Percentiles rank a stretch among this genome's conserved stretches.
Evolutionary conservation across 2,888 invertebrate species (phyloP).

Genomic region (Oxystoma pomonae): DNA sequence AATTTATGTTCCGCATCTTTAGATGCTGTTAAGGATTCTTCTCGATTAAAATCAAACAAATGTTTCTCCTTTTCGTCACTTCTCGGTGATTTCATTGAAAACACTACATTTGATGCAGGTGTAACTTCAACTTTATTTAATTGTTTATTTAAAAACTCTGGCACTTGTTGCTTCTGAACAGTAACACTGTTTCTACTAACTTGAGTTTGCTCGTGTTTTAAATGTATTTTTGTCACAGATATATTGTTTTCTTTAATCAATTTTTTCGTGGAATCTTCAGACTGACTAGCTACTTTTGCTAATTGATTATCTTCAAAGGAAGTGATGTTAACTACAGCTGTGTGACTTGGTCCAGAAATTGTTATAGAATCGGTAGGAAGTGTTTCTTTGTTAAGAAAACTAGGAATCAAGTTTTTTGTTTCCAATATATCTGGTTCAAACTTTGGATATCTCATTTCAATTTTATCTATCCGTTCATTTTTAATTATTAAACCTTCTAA

Average conservation of each 20-base stretch:
- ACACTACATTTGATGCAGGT: slow-evolving; percentile 59
- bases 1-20: not conserved
- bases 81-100: slow-evolving; percentile 54
- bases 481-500: slow-evolving; percentile 18
- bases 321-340: slow-evolving; percentile 38
- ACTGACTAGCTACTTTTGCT: slow-evolving; percentile 11
- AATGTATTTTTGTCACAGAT: slow-evolving; percentile 56
- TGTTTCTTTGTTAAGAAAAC: not conserved
- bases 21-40: too few relatives aligned
- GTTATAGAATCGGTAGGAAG: slow-evolving; percentile 29
- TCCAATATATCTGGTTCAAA: slow-evolving; percentile 10
- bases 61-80: slow-evolving; percentile 31
- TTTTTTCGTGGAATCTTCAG: slow-evolving; percentile 30
- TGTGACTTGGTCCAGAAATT: slow-evolving; percentile 42
- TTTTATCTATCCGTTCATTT: not conserved
- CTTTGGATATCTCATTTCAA: slow-evolving; percentile 8
- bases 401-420: not conserved
- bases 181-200: slow-evolving; percentile 39
- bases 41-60: not conserved
- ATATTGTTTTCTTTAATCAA: slow-evolving; percentile 43
- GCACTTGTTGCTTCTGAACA: slow-evolving; percentile 48
- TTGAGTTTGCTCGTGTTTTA: slow-evolving; percentile 52
- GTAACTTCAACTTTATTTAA: slow-evolving; percentile 65
- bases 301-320: slow-evolving; percentile 20
- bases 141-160: slow-evolving; percentile 69